Percentiles rank a stretch among this genome's conserved stretches.
Conservation (phyloP, 2,797 vertebrate genomes). For the Columba guinea region DNA sequence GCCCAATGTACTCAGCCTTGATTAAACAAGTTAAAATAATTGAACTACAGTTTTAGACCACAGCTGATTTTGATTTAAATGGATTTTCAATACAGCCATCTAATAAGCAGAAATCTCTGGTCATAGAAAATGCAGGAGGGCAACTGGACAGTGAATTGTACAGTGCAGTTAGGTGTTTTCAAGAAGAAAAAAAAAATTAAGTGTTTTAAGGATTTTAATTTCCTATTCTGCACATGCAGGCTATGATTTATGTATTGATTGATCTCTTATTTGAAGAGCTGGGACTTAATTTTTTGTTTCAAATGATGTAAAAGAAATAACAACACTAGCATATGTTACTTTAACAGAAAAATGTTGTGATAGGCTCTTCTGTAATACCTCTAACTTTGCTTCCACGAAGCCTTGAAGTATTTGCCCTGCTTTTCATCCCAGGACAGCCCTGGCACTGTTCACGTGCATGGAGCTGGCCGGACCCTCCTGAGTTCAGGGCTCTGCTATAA, state of each 20-base stretch:
- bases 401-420: not conserved
- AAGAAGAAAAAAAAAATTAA: not conserved
- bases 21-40: not conserved
- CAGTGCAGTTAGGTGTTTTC: not conserved
- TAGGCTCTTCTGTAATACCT: not conserved
- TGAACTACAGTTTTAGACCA: not conserved
- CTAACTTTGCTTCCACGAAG: not conserved
- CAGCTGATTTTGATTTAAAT: not conserved
- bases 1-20: not conserved
- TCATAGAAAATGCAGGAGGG: not conserved
- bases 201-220: not conserved
- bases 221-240: not conserved
- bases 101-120: not conserved
- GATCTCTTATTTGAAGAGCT: not conserved
- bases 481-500: not conserved
- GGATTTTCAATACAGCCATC: not conserved
- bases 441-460: not conserved
- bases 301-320: not conserved
- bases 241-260: not conserved
- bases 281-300: not conserved
- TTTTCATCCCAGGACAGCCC: not conserved
- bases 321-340: not conserved
- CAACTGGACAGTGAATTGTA: not conserved
- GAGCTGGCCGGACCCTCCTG: not conserved
- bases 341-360: not conserved